phyloP scores from a whole-genome alignment of 2,113 vertebrate genomes.

The Bungarus multicinctus region DNA sequence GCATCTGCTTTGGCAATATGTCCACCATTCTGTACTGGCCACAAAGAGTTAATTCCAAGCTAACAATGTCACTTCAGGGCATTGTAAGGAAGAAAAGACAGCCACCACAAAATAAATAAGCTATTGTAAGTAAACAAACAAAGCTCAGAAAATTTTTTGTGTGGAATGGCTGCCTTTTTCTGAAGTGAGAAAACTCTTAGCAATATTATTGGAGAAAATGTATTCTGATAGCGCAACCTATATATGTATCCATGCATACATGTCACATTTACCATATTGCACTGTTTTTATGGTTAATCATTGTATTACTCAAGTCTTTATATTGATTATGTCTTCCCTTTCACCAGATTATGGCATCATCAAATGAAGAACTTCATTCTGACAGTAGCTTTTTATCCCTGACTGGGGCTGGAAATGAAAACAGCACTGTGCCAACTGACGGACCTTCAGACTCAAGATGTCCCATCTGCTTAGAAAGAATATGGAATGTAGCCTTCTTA shows the following conservation, averaged over 20 bases:
- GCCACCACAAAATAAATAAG: neutral
- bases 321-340: neutral
- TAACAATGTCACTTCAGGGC: neutral
- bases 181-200: neutral
- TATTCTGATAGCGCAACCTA: neutral
- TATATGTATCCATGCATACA: neutral
- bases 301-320: neutral
- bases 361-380: conserved; percentile 27
- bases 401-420: conserved; percentile 2
- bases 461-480: conserved; percentile 27
- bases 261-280: neutral
- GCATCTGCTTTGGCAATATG: neutral
- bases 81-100: neutral
- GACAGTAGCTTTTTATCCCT: conserved; percentile 19
- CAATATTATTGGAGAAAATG: neutral
- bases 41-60: neutral
- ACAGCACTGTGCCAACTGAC: conserved; percentile 6
- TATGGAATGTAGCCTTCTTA: neutral
- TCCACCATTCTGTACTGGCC: neutral
- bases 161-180: neutral
- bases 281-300: neutral
- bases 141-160: neutral
- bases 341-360: conserved; percentile 31
- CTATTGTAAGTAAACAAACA: neutral
- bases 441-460: conserved; percentile 32